Base-by-base conservation (phyloP, 2,888 invertebrate species). In the Omphaloscelis lunosa region DNA sequence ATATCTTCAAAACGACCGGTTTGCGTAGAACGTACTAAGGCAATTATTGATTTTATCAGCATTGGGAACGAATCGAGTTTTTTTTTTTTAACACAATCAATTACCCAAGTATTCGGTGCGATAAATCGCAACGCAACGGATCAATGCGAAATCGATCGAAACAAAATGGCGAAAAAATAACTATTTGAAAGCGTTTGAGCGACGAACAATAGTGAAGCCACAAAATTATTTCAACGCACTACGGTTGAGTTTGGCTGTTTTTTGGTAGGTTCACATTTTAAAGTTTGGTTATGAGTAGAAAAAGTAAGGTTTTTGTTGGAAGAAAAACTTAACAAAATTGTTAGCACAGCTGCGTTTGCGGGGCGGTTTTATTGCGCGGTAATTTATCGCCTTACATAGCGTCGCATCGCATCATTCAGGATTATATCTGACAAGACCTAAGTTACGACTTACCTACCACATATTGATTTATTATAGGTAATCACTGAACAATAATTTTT, bases 281-380 rank as follows among this genome's bases (percentile, higher is more conserved):
- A 72, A 53, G 72, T 15, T 73, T 70, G 63, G n/a, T 90, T 89
- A 91, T 91, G 93, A 92, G 87, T 91, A 84, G 90, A 29, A 90
- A 93, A 92, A 92, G 74, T 83, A 91, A 87, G 86, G 91, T 91
- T 93, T 93, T 92, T 91, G 79, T 89, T 90, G 90, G 45, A 88
- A 90, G 90, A 89, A 88, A 90, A 81, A 83, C 71, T 80, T 88
- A 92, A 91, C 91, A 58, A 68, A 90, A 88, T 67, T 76, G 91
- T 92, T 93, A 87, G 91, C 88, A 92, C 95, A 95, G 95, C 95
- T 95, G 69, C 70, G 72, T 87, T 87, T 77, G 89, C 82, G 84
- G 86, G 88, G 89, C 59, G 86, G 88, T 92, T 90, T 91, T 92
- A 89, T 90, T 89, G 86, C 89, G 86, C 65, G 53, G 66, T 59